Percentiles rank a stretch among this genome's conserved stretches.
Evolutionary conservation across 2,888 invertebrate genomes (phyloP).

Genomic region (Melieria crassipennis): DNA sequence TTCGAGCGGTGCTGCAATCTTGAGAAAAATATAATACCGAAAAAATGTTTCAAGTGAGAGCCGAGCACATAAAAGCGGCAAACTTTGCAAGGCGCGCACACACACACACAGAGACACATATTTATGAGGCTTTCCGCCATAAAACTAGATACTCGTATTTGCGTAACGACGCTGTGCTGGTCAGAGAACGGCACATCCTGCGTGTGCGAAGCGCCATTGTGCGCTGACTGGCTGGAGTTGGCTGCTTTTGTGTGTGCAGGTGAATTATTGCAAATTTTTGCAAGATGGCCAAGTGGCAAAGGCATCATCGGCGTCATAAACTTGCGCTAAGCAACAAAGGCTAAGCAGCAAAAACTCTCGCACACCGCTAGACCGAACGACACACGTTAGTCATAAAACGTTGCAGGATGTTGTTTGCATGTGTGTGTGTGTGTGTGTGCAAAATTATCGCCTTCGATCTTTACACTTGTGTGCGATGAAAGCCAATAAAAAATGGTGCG

Average conservation of each 20-base stretch:
- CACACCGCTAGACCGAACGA: neutral
- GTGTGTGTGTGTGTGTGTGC: too few relatives aligned
- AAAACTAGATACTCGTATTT: too few relatives aligned
- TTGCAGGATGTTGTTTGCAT: too few relatives aligned
- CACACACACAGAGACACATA: too few relatives aligned
- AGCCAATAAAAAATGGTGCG: slow-evolving; percentile 28
- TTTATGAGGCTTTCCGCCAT: too few relatives aligned
- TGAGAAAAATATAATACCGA: too few relatives aligned
- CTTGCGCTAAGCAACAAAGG: slow-evolving; percentile 25
- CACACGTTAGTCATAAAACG: neutral
- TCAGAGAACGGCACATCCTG: neutral
- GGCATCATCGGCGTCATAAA: slow-evolving; percentile 28
- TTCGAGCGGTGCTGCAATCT: too few relatives aligned
- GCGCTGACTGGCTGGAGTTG: neutral
- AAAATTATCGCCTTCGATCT: slow-evolving; percentile 28
- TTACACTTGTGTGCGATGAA: slow-evolving; percentile 4
- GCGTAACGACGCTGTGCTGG: too few relatives aligned
- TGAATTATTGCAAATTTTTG: slow-evolving; percentile 35
- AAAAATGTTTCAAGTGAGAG: too few relatives aligned
- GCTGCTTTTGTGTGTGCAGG: slow-evolving; percentile 28
- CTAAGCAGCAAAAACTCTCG: slow-evolving; percentile 18
- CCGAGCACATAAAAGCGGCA: too few relatives aligned
- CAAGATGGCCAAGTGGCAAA: slow-evolving; percentile 5
- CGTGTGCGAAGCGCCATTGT: neutral
- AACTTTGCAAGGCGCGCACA: neutral